Conservation (phyloP, 1,140 invertebrate species). For the Plodia interpunctella region DNA sequence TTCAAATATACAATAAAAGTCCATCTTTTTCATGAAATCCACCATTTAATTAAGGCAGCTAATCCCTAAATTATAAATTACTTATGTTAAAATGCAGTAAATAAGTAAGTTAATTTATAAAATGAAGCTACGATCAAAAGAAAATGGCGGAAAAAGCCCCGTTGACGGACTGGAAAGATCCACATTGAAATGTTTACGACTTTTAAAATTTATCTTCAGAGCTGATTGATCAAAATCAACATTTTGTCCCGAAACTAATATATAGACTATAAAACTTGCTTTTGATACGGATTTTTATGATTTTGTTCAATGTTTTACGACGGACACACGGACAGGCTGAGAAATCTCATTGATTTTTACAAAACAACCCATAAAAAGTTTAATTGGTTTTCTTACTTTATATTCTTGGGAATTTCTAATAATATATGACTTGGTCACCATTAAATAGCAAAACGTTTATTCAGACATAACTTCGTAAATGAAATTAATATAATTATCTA, state of each 20-base stretch:
- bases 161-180: background rate
- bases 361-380: background rate
- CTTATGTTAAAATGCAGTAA: too few species aligned
- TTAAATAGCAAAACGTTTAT: too few species aligned
- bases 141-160: background rate
- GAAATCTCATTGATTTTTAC: background rate
- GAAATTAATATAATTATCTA: too few species aligned
- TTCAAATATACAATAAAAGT: too few species aligned
- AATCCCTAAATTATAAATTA: too few species aligned
- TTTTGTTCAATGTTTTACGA: slow-evolving; percentile 14
- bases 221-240: slow-evolving; percentile 15
- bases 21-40: too few species aligned
- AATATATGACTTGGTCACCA: too few species aligned
- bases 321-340: background rate
- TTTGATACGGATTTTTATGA: slow-evolving; percentile 13
- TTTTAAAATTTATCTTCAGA: slow-evolving; percentile 5
- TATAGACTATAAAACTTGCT: slow-evolving; percentile 14
- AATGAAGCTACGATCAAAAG: background rate
- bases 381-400: background rate
- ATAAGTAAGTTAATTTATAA: background rate
- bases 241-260: slow-evolving; percentile 12
- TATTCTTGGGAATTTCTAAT: background rate
- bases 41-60: too few species aligned
- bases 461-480: too few species aligned
- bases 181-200: slow-evolving; percentile 8